Conservation (phyloP, 2,113 vertebrate species). For the Riparia riparia region DNA sequence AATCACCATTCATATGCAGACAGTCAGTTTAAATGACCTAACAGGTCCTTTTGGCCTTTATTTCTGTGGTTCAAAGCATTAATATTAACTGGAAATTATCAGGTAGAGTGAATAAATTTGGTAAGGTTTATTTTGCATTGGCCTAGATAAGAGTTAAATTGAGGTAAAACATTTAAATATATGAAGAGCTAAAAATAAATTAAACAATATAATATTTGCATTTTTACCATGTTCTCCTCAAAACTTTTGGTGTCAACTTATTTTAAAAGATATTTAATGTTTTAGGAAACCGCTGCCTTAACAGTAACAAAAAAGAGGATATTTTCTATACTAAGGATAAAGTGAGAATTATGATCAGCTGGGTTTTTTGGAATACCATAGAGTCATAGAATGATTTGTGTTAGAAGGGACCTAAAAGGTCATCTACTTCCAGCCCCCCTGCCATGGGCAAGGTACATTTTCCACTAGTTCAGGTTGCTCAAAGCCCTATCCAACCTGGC, state of each 20-base stretch:
- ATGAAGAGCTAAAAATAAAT: neutral
- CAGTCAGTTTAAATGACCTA: neutral
- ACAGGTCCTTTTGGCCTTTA: neutral
- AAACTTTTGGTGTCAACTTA: neutral
- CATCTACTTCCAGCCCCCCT: neutral
- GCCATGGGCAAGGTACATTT: neutral
- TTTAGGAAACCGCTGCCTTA: neutral
- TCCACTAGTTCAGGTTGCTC: neutral
- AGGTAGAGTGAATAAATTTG: neutral
- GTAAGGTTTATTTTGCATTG: neutral
- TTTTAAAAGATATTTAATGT: neutral
- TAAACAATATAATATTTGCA: neutral
- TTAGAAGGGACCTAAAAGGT: neutral
- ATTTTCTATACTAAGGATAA: neutral
- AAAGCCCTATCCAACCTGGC: no score
- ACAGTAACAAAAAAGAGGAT: neutral
- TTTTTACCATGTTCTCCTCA: neutral
- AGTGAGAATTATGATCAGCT: neutral
- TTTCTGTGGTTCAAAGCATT: neutral
- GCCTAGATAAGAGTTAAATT: neutral
- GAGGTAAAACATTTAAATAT: neutral
- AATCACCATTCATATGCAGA: neutral
- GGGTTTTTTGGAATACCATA: neutral
- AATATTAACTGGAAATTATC: slow-evolving; percentile 15
- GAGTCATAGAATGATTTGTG: neutral